Evolutionary conservation across 2,113 vertebrate genomes (phyloP).

Genomic region (Tamias sibiricus): DNA sequence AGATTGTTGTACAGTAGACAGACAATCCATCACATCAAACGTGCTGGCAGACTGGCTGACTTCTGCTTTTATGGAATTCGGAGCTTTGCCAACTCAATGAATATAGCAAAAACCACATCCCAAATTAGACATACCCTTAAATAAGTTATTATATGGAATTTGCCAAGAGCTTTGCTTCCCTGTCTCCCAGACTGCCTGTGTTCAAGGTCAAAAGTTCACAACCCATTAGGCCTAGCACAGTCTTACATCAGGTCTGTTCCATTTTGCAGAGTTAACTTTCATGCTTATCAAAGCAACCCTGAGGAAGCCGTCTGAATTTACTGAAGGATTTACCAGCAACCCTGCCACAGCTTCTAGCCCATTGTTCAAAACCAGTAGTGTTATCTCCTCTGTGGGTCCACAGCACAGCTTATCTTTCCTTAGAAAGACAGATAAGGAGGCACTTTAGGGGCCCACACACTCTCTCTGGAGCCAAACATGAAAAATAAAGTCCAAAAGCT

Average conservation of each 20-base stretch:
- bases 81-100: slow-evolving; percentile 75
- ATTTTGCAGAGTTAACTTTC: not conserved
- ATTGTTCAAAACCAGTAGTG: slow-evolving; percentile 35
- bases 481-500: not conserved
- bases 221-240: not conserved
- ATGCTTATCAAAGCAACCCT: slow-evolving; percentile 23
- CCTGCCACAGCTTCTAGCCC: slow-evolving; percentile 10
- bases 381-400: slow-evolving; percentile 50
- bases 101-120: slow-evolving; percentile 49
- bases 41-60: slow-evolving; percentile 43
- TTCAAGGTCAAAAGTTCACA: slow-evolving; percentile 60
- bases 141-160: slow-evolving; percentile 51
- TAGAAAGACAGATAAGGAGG: slow-evolving; percentile 53
- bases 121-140: slow-evolving; percentile 63
- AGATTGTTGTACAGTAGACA: slow-evolving; percentile 53
- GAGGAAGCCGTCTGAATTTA: slow-evolving; percentile 9
- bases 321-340: not conserved
- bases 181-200: not conserved
- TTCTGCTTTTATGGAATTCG: slow-evolving; percentile 68
- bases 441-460: not conserved
- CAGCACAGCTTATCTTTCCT: slow-evolving; percentile 54
- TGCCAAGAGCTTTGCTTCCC: slow-evolving; percentile 60
- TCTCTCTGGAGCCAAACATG: not conserved
- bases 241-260: not conserved
- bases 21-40: slow-evolving; percentile 54